These are phyloP conservation scores for Prochilodus magdalenae DNA, from an alignment of 2,113 vertebrate species.

Conservation along the genomic window DNA sequence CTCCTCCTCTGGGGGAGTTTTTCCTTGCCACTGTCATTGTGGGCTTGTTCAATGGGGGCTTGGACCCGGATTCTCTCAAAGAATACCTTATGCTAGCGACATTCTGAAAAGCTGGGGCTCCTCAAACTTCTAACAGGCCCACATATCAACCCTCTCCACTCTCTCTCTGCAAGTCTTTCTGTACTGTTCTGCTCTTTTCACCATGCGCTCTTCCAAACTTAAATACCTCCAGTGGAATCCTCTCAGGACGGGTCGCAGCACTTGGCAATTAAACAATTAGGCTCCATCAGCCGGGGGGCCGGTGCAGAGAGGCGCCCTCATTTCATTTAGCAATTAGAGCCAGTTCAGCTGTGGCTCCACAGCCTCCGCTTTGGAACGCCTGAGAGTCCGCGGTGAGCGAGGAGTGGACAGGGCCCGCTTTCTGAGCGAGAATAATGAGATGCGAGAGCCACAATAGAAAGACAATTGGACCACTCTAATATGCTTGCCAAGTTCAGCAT, in stretches of 20 bases:
- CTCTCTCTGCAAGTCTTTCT: not conserved
- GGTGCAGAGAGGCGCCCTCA: constrained; percentile 78
- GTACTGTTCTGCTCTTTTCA: not conserved
- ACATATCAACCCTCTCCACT: not conserved
- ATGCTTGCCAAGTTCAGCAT: constrained; percentile 2
- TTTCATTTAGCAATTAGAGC: constrained; percentile 81
- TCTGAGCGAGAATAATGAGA: constrained; percentile 17
- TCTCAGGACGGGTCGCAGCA: constrained; percentile 76
- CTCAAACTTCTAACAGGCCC: not conserved
- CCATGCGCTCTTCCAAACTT: not conserved
- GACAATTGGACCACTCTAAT: constrained; percentile 25
- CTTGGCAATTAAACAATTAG: constrained; percentile 82
- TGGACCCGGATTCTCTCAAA: too few relatives aligned
- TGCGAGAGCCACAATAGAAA: constrained; percentile 14
- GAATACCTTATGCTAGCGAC: too few relatives aligned
- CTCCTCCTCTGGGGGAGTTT: too few relatives aligned
- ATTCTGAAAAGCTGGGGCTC: not conserved
- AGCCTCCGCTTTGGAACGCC: constrained; percentile 68
- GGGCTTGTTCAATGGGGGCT: too few relatives aligned
- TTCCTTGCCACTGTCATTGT: too few relatives aligned
- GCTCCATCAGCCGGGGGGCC: constrained; percentile 80
- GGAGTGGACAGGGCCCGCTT: not conserved
- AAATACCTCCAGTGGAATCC: constrained; percentile 65
- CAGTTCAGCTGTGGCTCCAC: constrained; percentile 79
- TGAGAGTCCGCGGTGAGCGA: not conserved